A percentile compares a stretch with the other conserved stretches of the same genome.
These are phyloP conservation scores for Tinea trinotella DNA, from an alignment of 2,888 invertebrate genomes.

Conservation along the genomic window DNA sequence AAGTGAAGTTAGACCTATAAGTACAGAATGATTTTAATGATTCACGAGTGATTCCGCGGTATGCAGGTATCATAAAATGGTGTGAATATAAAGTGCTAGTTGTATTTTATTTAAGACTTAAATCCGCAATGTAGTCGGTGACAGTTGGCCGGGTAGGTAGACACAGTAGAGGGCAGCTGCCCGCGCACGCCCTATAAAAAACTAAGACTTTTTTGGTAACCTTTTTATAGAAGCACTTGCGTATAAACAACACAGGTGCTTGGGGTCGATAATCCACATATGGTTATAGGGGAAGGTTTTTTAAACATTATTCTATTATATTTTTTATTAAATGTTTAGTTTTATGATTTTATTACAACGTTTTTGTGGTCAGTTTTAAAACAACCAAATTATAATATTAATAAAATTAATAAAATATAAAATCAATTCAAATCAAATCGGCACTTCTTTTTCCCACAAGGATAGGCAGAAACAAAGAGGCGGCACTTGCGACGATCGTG, in stretches of 20 bases:
- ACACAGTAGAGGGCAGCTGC: constrained; percentile 51
- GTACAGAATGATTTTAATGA: too few relatives aligned
- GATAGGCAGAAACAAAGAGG: too few relatives aligned
- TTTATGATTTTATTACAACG: too few relatives aligned
- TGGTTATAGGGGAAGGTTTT: constrained; percentile 40
- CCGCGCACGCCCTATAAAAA: constrained; percentile 61
- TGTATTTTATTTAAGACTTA: constrained; percentile 26
- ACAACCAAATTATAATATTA: too few relatives aligned
- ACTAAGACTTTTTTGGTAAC: constrained; percentile 62
- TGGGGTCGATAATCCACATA: constrained; percentile 63
- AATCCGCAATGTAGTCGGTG: constrained; percentile 52
- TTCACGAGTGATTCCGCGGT: too few relatives aligned
- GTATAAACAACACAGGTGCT: constrained; percentile 71
- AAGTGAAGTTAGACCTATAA: too few relatives aligned
- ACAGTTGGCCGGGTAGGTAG: constrained; percentile 52
- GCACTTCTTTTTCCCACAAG: too few relatives aligned
- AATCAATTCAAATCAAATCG: too few relatives aligned
- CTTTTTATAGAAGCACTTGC: constrained; percentile 67
- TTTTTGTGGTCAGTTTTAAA: too few relatives aligned
- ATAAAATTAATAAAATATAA: too few relatives aligned
- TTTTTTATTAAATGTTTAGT: neutral
- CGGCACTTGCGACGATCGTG: too few relatives aligned
- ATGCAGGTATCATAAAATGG: neutral
- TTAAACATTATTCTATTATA: constrained; percentile 7
- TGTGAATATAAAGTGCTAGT: neutral